A percentile compares a stretch with the other conserved stretches of the same genome.
phyloP scores from a whole-genome alignment of 2,888 invertebrate genomes.

The Horisme vitalbata region DNA sequence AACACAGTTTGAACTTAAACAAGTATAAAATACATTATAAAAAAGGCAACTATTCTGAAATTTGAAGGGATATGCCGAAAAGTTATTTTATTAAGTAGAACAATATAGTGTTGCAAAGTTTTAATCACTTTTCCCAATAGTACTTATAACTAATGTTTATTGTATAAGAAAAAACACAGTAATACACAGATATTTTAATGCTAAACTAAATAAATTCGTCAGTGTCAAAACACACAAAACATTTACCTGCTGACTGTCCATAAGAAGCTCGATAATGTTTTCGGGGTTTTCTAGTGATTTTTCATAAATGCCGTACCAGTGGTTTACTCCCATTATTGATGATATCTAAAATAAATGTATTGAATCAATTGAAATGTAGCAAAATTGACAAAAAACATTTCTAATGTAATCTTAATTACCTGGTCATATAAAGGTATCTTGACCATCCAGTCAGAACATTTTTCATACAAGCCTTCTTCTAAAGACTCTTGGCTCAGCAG shows the following conservation, averaged over 20 bases:
- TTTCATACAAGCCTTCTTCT: slow-evolving; percentile 65
- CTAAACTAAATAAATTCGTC: too few relatives aligned
- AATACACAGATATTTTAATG: too few relatives aligned
- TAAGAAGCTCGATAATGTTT: slow-evolving; percentile 76
- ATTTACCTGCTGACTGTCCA: slow-evolving; percentile 79
- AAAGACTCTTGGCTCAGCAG: slow-evolving; percentile 61
- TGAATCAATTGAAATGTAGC: background rate
- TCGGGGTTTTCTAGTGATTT: slow-evolving; percentile 80
- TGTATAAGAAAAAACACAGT: too few relatives aligned
- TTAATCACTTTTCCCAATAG: too few relatives aligned
- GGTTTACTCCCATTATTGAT: slow-evolving; percentile 75
- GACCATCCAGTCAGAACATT: slow-evolving; percentile 82
- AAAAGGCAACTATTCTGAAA: background rate
- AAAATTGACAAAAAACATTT: background rate
- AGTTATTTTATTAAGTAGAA: too few relatives aligned
- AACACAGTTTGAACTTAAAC: slow-evolving; percentile 85
- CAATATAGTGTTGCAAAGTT: too few relatives aligned
- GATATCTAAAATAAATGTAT: slow-evolving; percentile 71
- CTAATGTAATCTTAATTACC: slow-evolving; percentile 51
- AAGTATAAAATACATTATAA: slow-evolving; percentile 8
- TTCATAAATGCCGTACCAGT: slow-evolving; percentile 84
- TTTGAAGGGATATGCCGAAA: too few relatives aligned
- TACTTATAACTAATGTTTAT: too few relatives aligned
- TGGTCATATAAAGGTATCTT: slow-evolving; percentile 85
- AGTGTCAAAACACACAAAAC: too few relatives aligned